Base-by-base conservation (phyloP, 2,888 invertebrate genomes). In the Pinctada fucata region DNA sequence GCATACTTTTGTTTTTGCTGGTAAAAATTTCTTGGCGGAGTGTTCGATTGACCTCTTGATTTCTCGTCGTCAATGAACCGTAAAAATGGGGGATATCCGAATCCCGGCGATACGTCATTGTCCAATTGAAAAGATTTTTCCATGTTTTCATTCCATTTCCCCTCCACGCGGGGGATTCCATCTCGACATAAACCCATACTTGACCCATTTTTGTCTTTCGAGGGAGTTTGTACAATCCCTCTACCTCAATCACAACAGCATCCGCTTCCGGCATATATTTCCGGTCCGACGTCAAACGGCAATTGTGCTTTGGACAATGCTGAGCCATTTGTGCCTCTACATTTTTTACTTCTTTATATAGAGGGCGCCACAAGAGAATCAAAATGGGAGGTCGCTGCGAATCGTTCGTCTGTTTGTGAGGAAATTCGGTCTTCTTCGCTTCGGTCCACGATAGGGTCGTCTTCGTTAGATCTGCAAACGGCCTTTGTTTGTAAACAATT, bases 1-100 rank as follows among this genome's bases (percentile, higher is more conserved):
- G 13, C 8, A 58, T 58, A 58, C 13, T 13, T 13, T 58, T 58
- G 6, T 58, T 58, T 58, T 10, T 10, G 6, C 13, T 58, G 8
- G 58, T 58, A 10, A 10, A 10, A 0, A 58, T 58, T 58, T 58
- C 8, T 6, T 6, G 13, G 13, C 71, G 68, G 31, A 31, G 31
- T 31, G 31, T 31, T 31, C 31, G 31, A 31, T 31, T 31, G 31
- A 31, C 31, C 31, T 31, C 31, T 31, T 31, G 31, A 94, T 93
- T 0, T 95, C 93, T 92, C 16, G 94, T 93, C 90, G 96, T 95
- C 97, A 97, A 99, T 87, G 96, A 93, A 92, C 98, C 98, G 92
- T 99, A 99, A 0, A 99, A 99, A 0, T 98, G 96, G 8, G 98
- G 98, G 83, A 99, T 95, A 90, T 98, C 98, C 47, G 98, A 98